Evolutionary conservation across 2,113 vertebrate species (phyloP), one percentile per base, ranked within the genome.

Genomic region (Lophius piscatorius): DNA sequence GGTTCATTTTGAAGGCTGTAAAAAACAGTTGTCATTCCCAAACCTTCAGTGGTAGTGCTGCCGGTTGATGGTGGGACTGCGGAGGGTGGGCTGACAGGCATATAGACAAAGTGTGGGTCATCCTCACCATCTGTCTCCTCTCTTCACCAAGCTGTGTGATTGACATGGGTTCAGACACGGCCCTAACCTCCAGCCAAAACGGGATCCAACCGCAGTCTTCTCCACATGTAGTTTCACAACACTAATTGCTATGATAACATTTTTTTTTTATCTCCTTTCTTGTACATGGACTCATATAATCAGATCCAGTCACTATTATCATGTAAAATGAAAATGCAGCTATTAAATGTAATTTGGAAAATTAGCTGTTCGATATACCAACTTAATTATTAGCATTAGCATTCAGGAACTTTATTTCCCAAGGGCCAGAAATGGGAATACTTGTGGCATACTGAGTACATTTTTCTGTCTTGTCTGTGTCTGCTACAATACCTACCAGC

Each of bases 71-170:
- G 44, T 68, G 52, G 47, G 50, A 41, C 38, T 21, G 52, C 54
- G 70, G 65, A 66, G 60, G 36, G 24, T 57, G 67, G 47, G 59
- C 57, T 77, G 73, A 78, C 76, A 75, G 69, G 54, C 57, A 49
- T 63, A 41, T 61, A 71, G 80, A 73, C 68, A 57, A 61, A 70
- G 72, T 59, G 66, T 49, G 62, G 83, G 76, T 86, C 74, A 76
- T 64, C 69, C 63, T 63, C 45, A 50, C 84, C 82, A 89, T 89
- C 87, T 90, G 83, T 88, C 81, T 84, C 44, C 22, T 65, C 35
- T 70, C 58, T 84, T 78, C 74, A 68, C 71, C 47, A 65, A 42
- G 50, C 54, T 14, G 54, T 31, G 41, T 83, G 80, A 87, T 55
- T 78, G 78, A 78, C 70, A 74, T 61, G 50, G 64, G 58, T 44